A percentile compares a stretch with the other conserved stretches of the same genome.
Conservation (phyloP, 2,888 invertebrate genomes). For the Onthophagus sagittarius region DNA sequence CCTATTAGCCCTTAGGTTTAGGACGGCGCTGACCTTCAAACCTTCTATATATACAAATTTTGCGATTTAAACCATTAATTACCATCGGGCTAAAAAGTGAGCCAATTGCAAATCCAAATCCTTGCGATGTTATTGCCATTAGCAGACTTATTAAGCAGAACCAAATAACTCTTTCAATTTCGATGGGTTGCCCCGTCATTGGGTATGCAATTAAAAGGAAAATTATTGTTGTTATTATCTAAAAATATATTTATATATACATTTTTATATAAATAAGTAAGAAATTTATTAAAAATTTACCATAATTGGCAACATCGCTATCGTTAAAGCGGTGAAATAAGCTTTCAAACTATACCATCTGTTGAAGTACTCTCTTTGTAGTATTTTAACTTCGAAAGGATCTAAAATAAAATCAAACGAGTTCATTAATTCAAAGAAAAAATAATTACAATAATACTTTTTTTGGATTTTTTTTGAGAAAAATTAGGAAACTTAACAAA, state of each 20-base stretch:
- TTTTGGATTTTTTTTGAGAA: too few relatives aligned
- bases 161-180: constrained; percentile 58
- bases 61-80: constrained; percentile 7
- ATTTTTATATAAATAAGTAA: constrained; percentile 52
- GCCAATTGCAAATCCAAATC: constrained; percentile 52
- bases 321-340: constrained; percentile 65
- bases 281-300: constrained; percentile 49
- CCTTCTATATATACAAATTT: too few relatives aligned
- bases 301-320: constrained; percentile 64
- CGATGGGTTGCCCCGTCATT: constrained; percentile 66
- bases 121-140: constrained; percentile 66
- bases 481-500: too few relatives aligned
- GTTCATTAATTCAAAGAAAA: too few relatives aligned
- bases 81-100: constrained; percentile 20
- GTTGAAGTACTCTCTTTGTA: constrained; percentile 74
- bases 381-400: constrained; percentile 66
- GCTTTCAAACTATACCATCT: constrained; percentile 73
- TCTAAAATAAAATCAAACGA: constrained; percentile 53
- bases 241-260: constrained; percentile 52
- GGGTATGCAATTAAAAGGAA: constrained; percentile 51
- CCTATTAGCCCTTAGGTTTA: too few relatives aligned
- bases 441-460: too few relatives aligned
- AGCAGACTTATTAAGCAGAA: constrained; percentile 62
- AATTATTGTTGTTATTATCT: constrained; percentile 14
- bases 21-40: too few relatives aligned